Evolutionary conservation across 2,888 invertebrate genomes (phyloP), one percentile per base, ranked within the genome.

Genomic region (Labia minor): DNA sequence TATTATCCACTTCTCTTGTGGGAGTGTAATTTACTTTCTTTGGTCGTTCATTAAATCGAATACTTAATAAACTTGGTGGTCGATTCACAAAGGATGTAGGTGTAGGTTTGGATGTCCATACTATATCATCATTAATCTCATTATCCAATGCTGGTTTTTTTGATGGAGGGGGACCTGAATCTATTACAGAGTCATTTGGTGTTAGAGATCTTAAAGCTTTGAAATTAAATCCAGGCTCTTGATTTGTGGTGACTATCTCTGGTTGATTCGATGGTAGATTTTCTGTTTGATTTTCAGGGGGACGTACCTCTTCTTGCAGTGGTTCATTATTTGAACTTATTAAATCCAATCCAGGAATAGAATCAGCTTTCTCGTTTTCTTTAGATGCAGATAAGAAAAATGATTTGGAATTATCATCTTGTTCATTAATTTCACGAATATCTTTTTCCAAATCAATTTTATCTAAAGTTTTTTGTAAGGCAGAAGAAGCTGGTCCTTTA

Each of bases 301-400:
- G 67, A 66, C 63, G 65, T 61, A 69, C 67, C 16, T 70, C 65
- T 2, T 70, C 69, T 61, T 77, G 77, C 68, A 71, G 74, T 2
- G 82, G 82, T 70, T 80, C 80, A n/a, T n/a, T n/a, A n/a, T n/a
- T n/a, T 26, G 26, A 6, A 10, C 65, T 37, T 16, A 87, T 85
- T 68, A 89, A 80, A 80, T 89, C 89, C 67, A 89, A 79, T 0
- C 89, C 89, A 10, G 89, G 89, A 73, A 89, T 89, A 61, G 84
- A 85, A 72, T 82, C 83, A 65, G 74, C 72, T 21, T 64, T 76
- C 49, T 72, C 72, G 65, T 68, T 65, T 18, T 67, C 66, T 26
- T 66, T 61, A 18, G 2, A n/a, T 8, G 49, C 2, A 8, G 49
- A 49, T 19, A 49, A 14, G n/a, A 49, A 49, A 49, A 66, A 63